Conservation (phyloP, 1,140 invertebrate species). For the Drosophila varians region DNA sequence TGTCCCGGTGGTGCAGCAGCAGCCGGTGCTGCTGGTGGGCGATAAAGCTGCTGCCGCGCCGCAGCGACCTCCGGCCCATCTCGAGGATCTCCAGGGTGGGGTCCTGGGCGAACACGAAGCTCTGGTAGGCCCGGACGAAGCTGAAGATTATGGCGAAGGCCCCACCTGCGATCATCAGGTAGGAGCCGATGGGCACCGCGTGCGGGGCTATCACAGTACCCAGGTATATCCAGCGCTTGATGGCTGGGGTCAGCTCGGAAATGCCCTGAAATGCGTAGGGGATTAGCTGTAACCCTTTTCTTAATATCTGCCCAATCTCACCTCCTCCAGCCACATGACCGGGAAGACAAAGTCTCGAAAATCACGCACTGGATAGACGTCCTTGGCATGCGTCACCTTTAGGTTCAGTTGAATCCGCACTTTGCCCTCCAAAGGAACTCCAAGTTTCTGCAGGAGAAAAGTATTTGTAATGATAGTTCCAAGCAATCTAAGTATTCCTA, state of each 20-base stretch:
- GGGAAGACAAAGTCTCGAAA: conserved; percentile 93
- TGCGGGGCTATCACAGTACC: conserved; percentile 90
- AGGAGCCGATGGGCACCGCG: conserved; percentile 88
- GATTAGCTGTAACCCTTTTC: neutral
- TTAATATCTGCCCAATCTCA: conserved; percentile 68
- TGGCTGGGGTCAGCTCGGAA: conserved; percentile 90
- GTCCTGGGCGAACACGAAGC: conserved; percentile 88
- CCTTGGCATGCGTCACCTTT: conserved; percentile 89
- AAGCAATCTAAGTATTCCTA: neutral
- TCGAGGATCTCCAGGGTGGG: conserved; percentile 89
- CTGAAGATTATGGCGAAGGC: conserved; percentile 86
- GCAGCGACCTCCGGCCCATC: conserved; percentile 88
- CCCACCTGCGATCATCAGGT: conserved; percentile 89
- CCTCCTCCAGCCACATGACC: conserved; percentile 94
- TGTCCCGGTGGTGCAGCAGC: conserved; percentile 85
- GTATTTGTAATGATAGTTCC: too few species aligned
- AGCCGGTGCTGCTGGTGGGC: conserved; percentile 88
- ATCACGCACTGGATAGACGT: conserved; percentile 88
- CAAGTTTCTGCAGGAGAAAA: conserved; percentile 88
- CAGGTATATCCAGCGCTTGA: conserved; percentile 90
- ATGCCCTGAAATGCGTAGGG: conserved; percentile 86
- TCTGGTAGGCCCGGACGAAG: conserved; percentile 90
- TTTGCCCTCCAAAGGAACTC: conserved; percentile 92
- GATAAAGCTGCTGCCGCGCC: conserved; percentile 89
- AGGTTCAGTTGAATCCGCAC: conserved; percentile 92